Evolutionary conservation across 2,888 invertebrate genomes (phyloP), one percentile per base, ranked within the genome.

Genomic region (Caenorhabditis macrosperma): DNA sequence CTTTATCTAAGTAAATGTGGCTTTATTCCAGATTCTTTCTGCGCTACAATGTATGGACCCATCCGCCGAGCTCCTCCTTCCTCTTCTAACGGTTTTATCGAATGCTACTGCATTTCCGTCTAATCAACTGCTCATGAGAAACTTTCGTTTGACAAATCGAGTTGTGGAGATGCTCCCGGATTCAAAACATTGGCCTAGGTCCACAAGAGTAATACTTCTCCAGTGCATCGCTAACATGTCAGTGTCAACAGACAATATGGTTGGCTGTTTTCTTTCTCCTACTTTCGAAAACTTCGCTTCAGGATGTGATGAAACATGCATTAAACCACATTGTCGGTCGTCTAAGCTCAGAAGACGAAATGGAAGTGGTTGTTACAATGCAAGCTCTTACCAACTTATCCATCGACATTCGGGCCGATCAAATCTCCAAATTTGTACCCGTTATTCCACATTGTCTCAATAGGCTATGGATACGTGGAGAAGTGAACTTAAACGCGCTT

Each of bases 401-500:
- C 1, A 71, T 87, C n/a, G 71, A 85, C 50, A 88, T 88, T 33
- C 60, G 78, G 1, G 78, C 84, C 10, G 72, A 84, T 38, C 87
- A 87, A 68, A 78, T 87, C 22, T 68, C 76, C 12, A 74, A 74
- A 26, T 88, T 86, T 50, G 75, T 85, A 15, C 86, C 87, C 6
- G 81, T 80, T 15, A 88, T 88, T 20, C 83, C 82, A 6, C 84
- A 85, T 26, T 87, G 87, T 52, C 75, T 88, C 4, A 80, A 79
- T 35, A 61, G 81, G 7, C 57, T 88, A 4, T 88, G 88, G 88
- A 66, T 86, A 0, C 80, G 86, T 15, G 88, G 88, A 17, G 88
- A 88, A 68, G 85, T 85, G 22, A 88, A 88, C 60, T 72, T 88
- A 33, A 85, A 88, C 71, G 91, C 93, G 1, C 90, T 93, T 22